phyloP scores from a whole-genome alignment of 2,888 invertebrate species.

The Emmelina monodactyla region DNA sequence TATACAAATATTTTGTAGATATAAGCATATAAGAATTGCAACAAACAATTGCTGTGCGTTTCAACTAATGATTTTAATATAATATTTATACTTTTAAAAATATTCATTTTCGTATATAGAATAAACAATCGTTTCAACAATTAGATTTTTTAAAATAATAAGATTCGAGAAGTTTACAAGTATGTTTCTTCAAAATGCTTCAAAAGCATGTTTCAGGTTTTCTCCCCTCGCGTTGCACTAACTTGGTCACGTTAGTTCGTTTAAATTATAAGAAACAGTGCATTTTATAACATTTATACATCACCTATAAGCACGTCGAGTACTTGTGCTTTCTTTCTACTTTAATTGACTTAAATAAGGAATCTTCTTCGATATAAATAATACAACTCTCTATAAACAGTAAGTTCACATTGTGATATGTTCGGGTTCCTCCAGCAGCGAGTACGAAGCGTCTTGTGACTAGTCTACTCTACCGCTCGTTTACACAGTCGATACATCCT shows the following conservation, averaged over 20 bases:
- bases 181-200: too few relatives aligned
- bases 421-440: conserved; percentile 33
- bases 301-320: conserved; percentile 32
- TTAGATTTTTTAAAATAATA: too few relatives aligned
- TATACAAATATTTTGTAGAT: too few relatives aligned
- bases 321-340: conserved; percentile 26
- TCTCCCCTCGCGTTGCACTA: too few relatives aligned
- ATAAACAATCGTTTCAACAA: too few relatives aligned
- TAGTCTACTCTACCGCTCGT: neutral
- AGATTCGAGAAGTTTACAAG: too few relatives aligned
- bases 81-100: too few relatives aligned
- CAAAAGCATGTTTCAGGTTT: too few relatives aligned
- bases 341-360: conserved; percentile 65
- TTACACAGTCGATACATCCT: conserved; percentile 22
- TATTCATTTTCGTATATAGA: too few relatives aligned
- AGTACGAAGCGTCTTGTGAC: neutral
- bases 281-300: conserved; percentile 10
- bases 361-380: conserved; percentile 45
- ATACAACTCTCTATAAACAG: conserved; percentile 32
- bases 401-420: conserved; percentile 53
- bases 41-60: too few relatives aligned
- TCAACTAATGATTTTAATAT: too few relatives aligned
- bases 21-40: too few relatives aligned
- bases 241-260: conserved; percentile 15
- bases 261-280: conserved; percentile 3